Percentiles rank a stretch among this genome's conserved stretches.
Conservation (phyloP, 2,797 vertebrate species). For the Lepilemur ruficaudatus region DNA sequence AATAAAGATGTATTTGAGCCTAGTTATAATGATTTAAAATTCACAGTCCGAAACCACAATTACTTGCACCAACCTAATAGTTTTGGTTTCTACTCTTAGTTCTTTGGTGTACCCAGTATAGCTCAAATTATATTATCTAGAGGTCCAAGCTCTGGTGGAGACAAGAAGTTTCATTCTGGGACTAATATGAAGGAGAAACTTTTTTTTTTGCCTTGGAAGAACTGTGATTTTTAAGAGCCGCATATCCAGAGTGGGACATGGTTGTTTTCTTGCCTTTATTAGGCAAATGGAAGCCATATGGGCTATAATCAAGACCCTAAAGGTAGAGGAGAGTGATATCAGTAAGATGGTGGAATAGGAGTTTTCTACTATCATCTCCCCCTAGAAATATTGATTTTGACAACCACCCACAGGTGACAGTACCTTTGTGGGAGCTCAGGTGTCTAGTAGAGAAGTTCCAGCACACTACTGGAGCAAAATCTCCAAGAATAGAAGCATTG, state of each 20-base stretch:
- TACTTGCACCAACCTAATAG: too few relatives aligned
- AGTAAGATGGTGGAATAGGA: not conserved
- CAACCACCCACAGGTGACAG: not conserved
- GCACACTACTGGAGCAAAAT: not conserved
- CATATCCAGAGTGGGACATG: not conserved
- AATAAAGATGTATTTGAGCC: too few relatives aligned
- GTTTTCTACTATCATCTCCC: not conserved
- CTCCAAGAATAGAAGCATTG: not conserved
- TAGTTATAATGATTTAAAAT: too few relatives aligned
- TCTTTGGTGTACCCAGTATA: not conserved
- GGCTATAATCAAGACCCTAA: not conserved
- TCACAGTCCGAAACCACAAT: too few relatives aligned
- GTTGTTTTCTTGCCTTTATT: not conserved
- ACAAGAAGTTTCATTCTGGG: not conserved
- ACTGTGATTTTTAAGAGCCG: not conserved
- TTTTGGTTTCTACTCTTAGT: not conserved
- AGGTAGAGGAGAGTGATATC: not conserved
- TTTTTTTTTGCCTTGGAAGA: not conserved
- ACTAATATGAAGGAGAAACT: not conserved
- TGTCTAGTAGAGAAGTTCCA: not conserved
- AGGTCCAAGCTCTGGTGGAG: not conserved
- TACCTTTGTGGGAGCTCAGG: not conserved
- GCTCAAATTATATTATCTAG: not conserved
- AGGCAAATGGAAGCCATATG: not conserved
- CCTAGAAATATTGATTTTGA: not conserved